Percentiles rank a stretch among this genome's conserved stretches.
phyloP scores from a whole-genome alignment of 2,888 invertebrate genomes.

The Oxyteleia sp. region DNA sequence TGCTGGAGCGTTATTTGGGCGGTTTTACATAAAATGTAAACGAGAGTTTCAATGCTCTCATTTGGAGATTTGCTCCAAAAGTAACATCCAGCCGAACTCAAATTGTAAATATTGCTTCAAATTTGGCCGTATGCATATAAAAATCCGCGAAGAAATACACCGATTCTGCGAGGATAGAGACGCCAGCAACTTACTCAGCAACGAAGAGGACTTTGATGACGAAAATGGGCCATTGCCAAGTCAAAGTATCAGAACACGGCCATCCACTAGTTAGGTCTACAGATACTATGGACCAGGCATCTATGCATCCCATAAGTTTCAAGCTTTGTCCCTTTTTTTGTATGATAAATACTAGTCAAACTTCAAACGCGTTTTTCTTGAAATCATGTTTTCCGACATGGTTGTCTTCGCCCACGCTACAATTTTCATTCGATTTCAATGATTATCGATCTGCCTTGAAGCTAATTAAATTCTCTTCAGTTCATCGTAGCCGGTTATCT shows the following conservation, averaged over 20 bases:
- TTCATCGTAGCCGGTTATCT: too few relatives aligned
- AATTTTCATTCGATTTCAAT: too few relatives aligned
- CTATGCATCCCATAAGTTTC: conserved; percentile 15
- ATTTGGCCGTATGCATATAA: conserved; percentile 25
- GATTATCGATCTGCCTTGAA: too few relatives aligned
- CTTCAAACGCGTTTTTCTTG: conserved; percentile 16
- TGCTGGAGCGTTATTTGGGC: conserved; percentile 38
- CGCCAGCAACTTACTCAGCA: neutral
- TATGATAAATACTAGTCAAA: conserved; percentile 18
- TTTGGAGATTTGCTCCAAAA: conserved; percentile 64
- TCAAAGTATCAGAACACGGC: conserved; percentile 3
- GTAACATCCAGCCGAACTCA: conserved; percentile 12
- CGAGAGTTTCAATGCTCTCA: conserved; percentile 70
- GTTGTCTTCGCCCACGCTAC: conserved; percentile 7
- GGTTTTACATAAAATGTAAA: conserved; percentile 48
- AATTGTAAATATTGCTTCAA: conserved; percentile 15
- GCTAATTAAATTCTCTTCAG: too few relatives aligned
- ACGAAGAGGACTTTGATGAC: conserved; percentile 1
- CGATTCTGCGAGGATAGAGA: conserved; percentile 18
- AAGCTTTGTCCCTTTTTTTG: conserved; percentile 9
- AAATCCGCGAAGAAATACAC: conserved; percentile 22
- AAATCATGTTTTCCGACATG: conserved; percentile 17
- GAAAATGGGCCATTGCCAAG: conserved; percentile 10
- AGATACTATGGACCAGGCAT: conserved; percentile 26
- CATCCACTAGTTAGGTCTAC: neutral